Conservation (phyloP, 2,797 vertebrate species). For the Sebastes minor region DNA sequence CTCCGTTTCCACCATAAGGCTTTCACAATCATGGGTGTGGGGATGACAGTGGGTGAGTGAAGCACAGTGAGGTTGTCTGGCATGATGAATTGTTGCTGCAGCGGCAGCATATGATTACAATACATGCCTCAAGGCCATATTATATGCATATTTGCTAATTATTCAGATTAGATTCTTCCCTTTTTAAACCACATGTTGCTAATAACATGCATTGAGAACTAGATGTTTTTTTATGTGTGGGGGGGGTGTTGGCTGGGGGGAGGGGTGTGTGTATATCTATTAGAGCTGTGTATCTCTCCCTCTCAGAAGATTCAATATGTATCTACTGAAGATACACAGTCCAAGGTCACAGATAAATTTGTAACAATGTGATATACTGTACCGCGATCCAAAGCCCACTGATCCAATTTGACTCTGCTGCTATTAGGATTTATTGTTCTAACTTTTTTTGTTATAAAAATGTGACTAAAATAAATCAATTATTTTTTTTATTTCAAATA, state of each 20-base stretch:
- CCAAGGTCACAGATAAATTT: neutral
- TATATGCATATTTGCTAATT: slow-evolving; percentile 59
- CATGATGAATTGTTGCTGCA: slow-evolving; percentile 59
- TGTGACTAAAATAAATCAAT: neutral
- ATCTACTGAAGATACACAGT: neutral
- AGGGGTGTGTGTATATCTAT: neutral
- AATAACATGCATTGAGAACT: slow-evolving; percentile 22
- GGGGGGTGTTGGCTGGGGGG: neutral
- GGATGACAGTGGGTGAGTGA: slow-evolving; percentile 30
- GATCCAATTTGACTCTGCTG: neutral
- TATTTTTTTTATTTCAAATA: neutral
- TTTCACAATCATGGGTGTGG: slow-evolving; percentile 26
- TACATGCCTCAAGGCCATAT: slow-evolving; percentile 30
- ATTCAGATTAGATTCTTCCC: slow-evolving; percentile 48
- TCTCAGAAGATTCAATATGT: neutral
- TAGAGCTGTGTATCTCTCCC: neutral
- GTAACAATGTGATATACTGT: neutral
- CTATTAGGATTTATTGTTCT: neutral
- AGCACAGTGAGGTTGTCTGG: slow-evolving; percentile 24
- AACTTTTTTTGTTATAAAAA: neutral
- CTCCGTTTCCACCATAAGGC: slow-evolving; percentile 26
- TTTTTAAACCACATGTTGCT: slow-evolving; percentile 32
- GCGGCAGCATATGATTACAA: slow-evolving; percentile 44
- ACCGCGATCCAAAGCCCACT: neutral
- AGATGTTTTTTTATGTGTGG: neutral